Conservation (phyloP, 1,140 invertebrate genomes). For the Aradophagus sp. region DNA sequence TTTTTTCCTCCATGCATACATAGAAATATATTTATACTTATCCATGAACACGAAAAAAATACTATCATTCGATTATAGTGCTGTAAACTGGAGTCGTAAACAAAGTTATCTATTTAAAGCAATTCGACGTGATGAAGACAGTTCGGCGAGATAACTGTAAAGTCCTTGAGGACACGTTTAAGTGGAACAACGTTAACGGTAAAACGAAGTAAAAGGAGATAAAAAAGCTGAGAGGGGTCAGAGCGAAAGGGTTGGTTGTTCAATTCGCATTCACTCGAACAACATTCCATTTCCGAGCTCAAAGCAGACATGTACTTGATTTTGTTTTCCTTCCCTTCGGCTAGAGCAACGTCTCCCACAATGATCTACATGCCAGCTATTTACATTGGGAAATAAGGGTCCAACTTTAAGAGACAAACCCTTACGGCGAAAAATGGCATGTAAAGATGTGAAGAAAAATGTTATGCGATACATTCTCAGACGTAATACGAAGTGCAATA, state of each 20-base stretch:
- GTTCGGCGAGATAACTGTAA: slow-evolving; percentile 23
- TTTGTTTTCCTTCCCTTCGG: slow-evolving; percentile 59
- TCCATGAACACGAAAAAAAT: too few relatives aligned
- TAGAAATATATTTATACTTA: too few relatives aligned
- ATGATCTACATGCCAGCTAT: slow-evolving; percentile 37
- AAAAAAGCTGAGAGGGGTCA: slow-evolving; percentile 32
- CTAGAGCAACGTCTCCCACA: slow-evolving; percentile 37
- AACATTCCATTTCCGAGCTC: slow-evolving; percentile 37
- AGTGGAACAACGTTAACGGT: slow-evolving; percentile 23
- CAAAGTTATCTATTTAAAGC: slow-evolving; percentile 20
- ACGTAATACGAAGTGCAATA: too few relatives aligned
- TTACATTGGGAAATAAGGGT: slow-evolving; percentile 41
- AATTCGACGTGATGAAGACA: slow-evolving; percentile 30
- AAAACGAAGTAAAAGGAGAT: slow-evolving; percentile 46
- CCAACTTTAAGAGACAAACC: slow-evolving; percentile 56
- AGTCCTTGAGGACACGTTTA: slow-evolving; percentile 40
- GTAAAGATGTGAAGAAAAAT: too few relatives aligned
- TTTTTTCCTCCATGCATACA: too few relatives aligned
- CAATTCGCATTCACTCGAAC: slow-evolving; percentile 33
- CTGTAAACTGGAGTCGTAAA: background rate
- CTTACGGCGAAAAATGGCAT: slow-evolving; percentile 48
- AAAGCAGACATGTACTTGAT: slow-evolving; percentile 59
- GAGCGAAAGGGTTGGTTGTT: slow-evolving; percentile 45
- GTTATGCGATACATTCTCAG: too few relatives aligned
- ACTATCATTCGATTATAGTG: too few relatives aligned